These are phyloP conservation scores for Orchesella flavescens DNA, from an alignment of 2,888 invertebrate genomes.

Conservation along the genomic window DNA sequence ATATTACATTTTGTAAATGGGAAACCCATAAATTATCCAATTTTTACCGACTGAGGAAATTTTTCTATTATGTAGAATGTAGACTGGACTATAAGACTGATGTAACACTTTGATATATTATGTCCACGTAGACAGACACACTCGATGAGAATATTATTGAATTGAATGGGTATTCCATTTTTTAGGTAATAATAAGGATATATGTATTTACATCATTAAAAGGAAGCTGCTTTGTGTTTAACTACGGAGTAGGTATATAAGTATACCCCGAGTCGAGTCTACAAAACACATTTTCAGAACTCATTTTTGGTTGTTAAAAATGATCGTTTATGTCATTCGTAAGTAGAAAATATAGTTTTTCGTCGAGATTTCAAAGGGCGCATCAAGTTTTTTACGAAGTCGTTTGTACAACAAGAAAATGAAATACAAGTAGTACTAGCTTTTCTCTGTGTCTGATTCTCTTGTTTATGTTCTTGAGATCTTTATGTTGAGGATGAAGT, in stretches of 20 bases:
- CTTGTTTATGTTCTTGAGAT: constrained; percentile 41
- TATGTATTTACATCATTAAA: constrained; percentile 41
- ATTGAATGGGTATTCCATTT: constrained; percentile 19
- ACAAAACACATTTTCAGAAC: constrained; percentile 5
- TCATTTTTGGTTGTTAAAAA: constrained; percentile 41
- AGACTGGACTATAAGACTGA: too few species aligned
- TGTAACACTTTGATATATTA: background rate
- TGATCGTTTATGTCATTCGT: constrained; percentile 57
- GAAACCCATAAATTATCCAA: constrained; percentile 61
- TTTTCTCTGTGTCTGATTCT: constrained; percentile 21
- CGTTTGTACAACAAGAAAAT: constrained; percentile 14
- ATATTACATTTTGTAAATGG: constrained; percentile 37
- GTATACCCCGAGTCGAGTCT: background rate
- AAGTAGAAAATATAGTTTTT: constrained; percentile 40
- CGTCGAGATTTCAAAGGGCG: background rate
- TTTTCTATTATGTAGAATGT: background rate
- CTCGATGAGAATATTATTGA: constrained; percentile 41
- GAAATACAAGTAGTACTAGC: constrained; percentile 49
- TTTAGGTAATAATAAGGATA: too few species aligned
- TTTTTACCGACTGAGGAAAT: constrained; percentile 30
- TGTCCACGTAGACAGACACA: background rate
- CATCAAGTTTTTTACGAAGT: constrained; percentile 3
- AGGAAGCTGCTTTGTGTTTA: constrained; percentile 4
- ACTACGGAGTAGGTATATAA: background rate
- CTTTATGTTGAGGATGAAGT: background rate